Conservation (phyloP, 2,113 vertebrate species). For the Apistogramma diplotaenia region DNA sequence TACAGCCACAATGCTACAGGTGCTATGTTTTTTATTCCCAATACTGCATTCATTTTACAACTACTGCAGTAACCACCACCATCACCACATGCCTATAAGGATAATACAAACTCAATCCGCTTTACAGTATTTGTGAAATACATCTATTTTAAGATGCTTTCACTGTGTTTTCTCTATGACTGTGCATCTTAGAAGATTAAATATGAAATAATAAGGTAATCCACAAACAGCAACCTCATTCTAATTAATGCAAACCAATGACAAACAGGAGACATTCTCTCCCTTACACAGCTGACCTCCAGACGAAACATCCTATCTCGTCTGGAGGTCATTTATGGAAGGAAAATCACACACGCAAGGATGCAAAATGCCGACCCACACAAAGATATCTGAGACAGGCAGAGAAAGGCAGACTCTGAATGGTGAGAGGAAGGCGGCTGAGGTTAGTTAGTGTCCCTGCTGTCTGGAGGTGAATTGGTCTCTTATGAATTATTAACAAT, state of each 20-base stretch:
- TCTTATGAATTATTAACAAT: conserved; percentile 54
- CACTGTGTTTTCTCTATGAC: not conserved
- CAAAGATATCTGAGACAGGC: not conserved
- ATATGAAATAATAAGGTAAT: not conserved
- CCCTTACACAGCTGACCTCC: conserved; percentile 48
- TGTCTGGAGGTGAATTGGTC: conserved; percentile 53
- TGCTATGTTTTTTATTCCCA: not conserved
- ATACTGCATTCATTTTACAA: not conserved
- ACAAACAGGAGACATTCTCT: conserved; percentile 53
- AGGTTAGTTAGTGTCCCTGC: conserved; percentile 24
- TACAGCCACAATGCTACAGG: not conserved
- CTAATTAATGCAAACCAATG: conserved; percentile 33
- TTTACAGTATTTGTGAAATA: not conserved
- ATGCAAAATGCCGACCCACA: not conserved
- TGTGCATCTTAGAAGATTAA: not conserved
- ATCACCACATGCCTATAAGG: not conserved
- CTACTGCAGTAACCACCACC: not conserved
- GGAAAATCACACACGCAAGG: not conserved
- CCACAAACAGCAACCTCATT: not conserved
- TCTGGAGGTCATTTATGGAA: conserved; percentile 53
- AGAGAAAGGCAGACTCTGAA: conserved; percentile 30
- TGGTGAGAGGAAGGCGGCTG: not conserved
- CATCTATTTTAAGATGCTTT: no score
- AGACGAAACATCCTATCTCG: conserved; percentile 37
- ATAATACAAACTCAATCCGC: not conserved